Evolutionary conservation across 2,113 vertebrate genomes (phyloP).

Genomic region (Emydura subglobosa): DNA sequence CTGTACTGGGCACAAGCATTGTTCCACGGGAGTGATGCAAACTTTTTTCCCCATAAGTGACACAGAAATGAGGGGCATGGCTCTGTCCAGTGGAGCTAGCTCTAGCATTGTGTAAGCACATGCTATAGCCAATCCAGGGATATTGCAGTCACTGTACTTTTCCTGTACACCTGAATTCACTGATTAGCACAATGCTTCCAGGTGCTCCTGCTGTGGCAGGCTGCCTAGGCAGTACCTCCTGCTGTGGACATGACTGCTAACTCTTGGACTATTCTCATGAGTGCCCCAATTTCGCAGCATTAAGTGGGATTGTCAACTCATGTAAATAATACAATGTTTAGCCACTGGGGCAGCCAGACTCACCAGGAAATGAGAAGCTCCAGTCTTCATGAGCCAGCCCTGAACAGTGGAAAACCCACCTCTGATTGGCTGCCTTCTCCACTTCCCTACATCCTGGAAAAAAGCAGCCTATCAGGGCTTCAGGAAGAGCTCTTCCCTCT

Average conservation of each 20-base stretch:
- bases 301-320: background rate
- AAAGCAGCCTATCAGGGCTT: background rate
- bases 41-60: background rate
- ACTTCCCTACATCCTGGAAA: background rate
- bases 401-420: background rate
- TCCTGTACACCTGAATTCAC: background rate
- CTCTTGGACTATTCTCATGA: background rate
- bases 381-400: background rate
- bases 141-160: background rate
- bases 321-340: background rate
- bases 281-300: background rate
- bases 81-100: background rate
- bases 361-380: background rate
- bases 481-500: background rate
- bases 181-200: background rate
- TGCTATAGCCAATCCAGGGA: background rate
- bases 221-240: background rate
- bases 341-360: background rate
- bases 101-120: background rate
- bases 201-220: background rate
- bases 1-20: background rate
- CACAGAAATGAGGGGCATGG: background rate
- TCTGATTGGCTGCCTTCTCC: background rate
- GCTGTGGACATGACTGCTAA: background rate
- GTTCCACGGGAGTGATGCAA: background rate